Conservation (phyloP, 1,140 invertebrate species). For the Hesperophylax magnus region DNA sequence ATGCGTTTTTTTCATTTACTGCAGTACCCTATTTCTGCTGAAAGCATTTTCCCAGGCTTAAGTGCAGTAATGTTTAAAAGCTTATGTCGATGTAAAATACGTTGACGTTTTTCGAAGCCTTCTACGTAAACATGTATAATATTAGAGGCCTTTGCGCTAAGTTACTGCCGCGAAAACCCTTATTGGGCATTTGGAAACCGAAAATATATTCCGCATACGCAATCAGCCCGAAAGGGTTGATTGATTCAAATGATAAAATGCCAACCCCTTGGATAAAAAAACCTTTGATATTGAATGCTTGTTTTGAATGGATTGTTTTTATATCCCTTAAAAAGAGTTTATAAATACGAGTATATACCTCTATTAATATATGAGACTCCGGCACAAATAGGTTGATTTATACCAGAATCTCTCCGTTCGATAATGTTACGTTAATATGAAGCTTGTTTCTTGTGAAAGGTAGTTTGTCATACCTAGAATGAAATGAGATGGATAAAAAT, state of each 20-base stretch:
- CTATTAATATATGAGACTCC: too few species aligned
- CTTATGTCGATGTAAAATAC: conserved; percentile 19
- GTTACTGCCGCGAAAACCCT: background rate
- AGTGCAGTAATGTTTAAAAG: conserved; percentile 40
- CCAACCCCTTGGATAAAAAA: too few species aligned
- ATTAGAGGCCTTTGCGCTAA: conserved; percentile 20
- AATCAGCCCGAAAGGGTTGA: background rate
- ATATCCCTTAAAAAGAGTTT: too few species aligned
- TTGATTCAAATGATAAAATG: background rate
- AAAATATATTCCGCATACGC: background rate
- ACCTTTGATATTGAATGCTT: too few species aligned
- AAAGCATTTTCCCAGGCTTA: conserved; percentile 32
- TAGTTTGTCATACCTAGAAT: too few species aligned
- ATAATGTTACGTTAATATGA: too few species aligned
- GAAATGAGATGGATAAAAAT: too few species aligned
- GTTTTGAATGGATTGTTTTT: too few species aligned
- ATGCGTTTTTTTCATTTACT: conserved; percentile 25
- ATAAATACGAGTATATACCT: too few species aligned
- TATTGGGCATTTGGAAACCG: background rate
- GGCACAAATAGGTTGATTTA: too few species aligned
- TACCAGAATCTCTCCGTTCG: too few species aligned
- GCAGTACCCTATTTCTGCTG: conserved; percentile 18
- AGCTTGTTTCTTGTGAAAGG: too few species aligned
- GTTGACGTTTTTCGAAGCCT: background rate
- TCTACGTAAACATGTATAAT: background rate